Base-by-base conservation (phyloP, 53 echinoderm and acorn worm genomes). In the Glandiceps talaboti region DNA sequence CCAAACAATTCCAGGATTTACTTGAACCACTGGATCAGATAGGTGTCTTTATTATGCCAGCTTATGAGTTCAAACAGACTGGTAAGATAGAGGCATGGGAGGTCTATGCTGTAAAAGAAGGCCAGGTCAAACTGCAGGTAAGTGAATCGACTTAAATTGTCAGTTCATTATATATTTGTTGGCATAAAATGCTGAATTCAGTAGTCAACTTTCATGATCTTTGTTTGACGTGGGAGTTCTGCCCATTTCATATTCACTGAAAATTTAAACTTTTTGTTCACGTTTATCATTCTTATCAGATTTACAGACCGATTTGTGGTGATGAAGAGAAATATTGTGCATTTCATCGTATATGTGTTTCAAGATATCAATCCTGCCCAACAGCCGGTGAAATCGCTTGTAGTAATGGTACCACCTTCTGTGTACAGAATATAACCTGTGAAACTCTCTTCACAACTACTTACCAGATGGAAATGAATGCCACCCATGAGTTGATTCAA, bases 31-130 rank as follows among this genome's bases (percentile, higher is more conserved):
- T 82, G 32, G 82, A 78, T 28, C 73, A 82, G 28, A 82, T 86
- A 30, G 92, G 92, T 27, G 87, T 82, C 75, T 89, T 81, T 74
- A 81, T 92, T 25, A 79, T 85, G 32, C 89, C 92, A 26, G 79
- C 45, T 14, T 29, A 74, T 27, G 86, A 86, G 30, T 80, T 92
- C 83, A 74, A 0, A 12, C 78, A 89, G 80, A 74, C 82, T 28
- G 92, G 86, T 20, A 86, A 80, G 31, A 79, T 92, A 28, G 92
- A 92, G 31, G 89, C 92, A 0, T 92, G 92, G 92, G 92, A 92
- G 75, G 75, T 92, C 14, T 89, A 84, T 87, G 92, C 89, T 73
- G 78, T 81, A 33, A 80, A 79, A 30, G 89, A 84, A 33, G 92
- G 92, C 14, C 85, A 89, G 75, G 81, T 89, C 1, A 81, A 86